phyloP scores from a whole-genome alignment of 2,113 vertebrate species.

The Dasyornis broadbenti region DNA sequence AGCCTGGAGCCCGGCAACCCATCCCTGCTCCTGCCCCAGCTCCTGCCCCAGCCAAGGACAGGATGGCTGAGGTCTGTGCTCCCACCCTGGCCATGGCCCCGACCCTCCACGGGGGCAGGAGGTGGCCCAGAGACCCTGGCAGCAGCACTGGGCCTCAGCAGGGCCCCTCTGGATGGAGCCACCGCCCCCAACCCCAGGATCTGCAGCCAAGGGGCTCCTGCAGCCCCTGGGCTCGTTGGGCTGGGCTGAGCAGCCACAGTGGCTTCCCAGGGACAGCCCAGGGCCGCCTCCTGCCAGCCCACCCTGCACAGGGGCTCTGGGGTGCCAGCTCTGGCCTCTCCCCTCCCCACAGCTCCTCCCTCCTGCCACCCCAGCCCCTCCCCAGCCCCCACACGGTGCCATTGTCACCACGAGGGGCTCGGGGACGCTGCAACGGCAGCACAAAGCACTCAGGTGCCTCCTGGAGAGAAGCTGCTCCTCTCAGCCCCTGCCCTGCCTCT shows the following conservation, averaged over 20 bases:
- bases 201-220: background rate
- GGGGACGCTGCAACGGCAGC: background rate
- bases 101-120: background rate
- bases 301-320: accelerated
- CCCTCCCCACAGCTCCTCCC: background rate
- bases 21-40: accelerated
- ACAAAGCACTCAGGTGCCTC: background rate
- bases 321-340: background rate
- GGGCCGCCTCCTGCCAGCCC: background rate
- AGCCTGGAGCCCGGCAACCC: background rate
- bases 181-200: background rate
- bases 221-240: accelerated
- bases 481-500: background rate
- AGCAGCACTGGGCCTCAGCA: background rate
- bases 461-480: background rate
- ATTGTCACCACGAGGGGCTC: background rate
- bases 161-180: background rate
- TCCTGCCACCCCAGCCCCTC: background rate
- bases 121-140: background rate
- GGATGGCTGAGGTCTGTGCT: background rate
- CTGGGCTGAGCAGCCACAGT: background rate
- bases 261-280: accelerated
- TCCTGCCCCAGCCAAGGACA: accelerated
- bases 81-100: accelerated
- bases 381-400: background rate